phyloP scores from a whole-genome alignment of 2,888 invertebrate species.

The Capitulum mitella region DNA sequence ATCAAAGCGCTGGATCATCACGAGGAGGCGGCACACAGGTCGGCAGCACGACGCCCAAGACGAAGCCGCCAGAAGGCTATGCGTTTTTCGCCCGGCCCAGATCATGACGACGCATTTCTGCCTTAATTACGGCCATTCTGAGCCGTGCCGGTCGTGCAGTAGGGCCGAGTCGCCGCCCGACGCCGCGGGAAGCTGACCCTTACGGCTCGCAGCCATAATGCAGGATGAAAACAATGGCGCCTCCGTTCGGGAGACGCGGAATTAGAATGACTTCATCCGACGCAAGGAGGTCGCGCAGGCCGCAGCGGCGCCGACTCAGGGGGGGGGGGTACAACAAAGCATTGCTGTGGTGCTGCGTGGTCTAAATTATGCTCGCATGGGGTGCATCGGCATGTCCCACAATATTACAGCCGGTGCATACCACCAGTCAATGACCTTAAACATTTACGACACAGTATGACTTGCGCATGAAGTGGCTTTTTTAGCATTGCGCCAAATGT shows the following conservation, averaged over 20 bases:
- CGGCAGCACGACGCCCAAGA: no score
- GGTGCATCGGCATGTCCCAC: no score
- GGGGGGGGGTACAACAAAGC: not conserved
- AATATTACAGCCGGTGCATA: no score
- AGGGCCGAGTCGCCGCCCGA: not conserved
- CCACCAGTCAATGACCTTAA: no score
- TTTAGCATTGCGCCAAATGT: no score
- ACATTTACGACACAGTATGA: no score
- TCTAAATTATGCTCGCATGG: no score
- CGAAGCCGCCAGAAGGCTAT: not conserved
- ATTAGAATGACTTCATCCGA: slow-evolving; percentile 7
- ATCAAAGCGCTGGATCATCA: slow-evolving; percentile 5
- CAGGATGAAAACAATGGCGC: not conserved
- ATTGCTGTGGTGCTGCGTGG: no score
- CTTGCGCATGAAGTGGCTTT: no score
- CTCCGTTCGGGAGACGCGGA: not conserved
- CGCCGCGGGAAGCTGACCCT: not conserved
- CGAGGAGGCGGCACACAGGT: no score
- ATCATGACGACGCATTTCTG: slow-evolving; percentile 21
- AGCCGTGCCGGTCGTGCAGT: not conserved
- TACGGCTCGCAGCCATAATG: not conserved
- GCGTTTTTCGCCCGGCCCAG: not conserved
- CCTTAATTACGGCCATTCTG: slow-evolving; percentile 14
- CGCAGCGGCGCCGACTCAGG: no score
- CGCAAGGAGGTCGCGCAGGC: not conserved